phyloP scores from a whole-genome alignment of 2,113 vertebrate species.

The Pontoporia blainvillei region DNA sequence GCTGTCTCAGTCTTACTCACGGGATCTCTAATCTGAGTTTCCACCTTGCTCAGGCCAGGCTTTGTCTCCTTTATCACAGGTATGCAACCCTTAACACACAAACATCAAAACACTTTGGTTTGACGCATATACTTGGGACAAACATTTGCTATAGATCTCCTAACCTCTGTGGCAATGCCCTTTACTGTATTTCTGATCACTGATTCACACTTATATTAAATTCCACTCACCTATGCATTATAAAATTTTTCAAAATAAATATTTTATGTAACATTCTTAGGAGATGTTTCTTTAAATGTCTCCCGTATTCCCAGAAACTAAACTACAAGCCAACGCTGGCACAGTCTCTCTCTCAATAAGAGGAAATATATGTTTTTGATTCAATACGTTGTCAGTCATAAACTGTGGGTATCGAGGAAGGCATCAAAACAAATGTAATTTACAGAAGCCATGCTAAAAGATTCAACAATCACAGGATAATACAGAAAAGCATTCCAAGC shows the following conservation, averaged over 20 bases:
- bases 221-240: background rate
- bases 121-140: background rate
- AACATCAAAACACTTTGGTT: background rate
- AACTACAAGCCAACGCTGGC: background rate
- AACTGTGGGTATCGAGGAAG: background rate
- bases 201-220: background rate
- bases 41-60: background rate
- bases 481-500: background rate
- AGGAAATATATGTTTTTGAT: background rate
- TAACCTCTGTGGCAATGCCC: background rate
- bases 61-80: background rate
- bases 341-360: background rate
- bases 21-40: background rate
- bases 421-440: background rate
- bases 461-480: background rate
- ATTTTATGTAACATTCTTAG: background rate
- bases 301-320: background rate
- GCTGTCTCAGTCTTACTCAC: background rate
- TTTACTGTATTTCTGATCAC: background rate
- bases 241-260: background rate
- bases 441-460: background rate
- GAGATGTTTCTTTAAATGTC: background rate
- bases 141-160: background rate
- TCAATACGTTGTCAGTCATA: background rate
- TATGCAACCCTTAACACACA: background rate